A percentile compares a stretch with the other conserved stretches of the same genome.
Evolutionary conservation across 2,888 invertebrate species (phyloP).

Genomic region (Sesia bembeciformis): DNA sequence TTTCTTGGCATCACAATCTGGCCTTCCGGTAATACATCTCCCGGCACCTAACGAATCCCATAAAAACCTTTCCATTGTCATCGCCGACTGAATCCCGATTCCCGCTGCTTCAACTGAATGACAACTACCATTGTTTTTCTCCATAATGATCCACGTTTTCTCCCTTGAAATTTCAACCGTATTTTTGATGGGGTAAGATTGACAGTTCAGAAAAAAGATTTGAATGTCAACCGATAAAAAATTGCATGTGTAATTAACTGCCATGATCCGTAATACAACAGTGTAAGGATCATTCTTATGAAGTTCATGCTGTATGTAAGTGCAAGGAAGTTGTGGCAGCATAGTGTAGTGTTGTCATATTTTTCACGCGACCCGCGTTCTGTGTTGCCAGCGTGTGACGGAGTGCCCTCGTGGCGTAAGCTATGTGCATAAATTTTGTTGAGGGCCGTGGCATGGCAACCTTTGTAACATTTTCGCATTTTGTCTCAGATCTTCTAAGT

Average conservation of each 20-base stretch:
- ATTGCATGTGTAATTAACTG: too few relatives aligned
- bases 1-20: not conserved
- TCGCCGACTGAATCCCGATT: not conserved
- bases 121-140: conserved; percentile 5
- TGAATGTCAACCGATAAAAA: too few relatives aligned
- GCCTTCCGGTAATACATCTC: not conserved
- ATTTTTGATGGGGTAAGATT: not conserved
- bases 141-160: not conserved
- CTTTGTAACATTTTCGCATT: conserved; percentile 7
- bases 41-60: not conserved
- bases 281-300: too few relatives aligned
- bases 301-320: too few relatives aligned
- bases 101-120: conserved; percentile 1
- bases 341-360: conserved; percentile 19
- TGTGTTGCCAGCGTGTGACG: conserved; percentile 33
- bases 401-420: conserved; percentile 43
- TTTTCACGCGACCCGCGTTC: conserved; percentile 19
- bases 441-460: conserved; percentile 41
- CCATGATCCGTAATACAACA: too few relatives aligned
- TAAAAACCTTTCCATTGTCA: conserved; percentile 6
- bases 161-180: not conserved
- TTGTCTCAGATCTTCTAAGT: not conserved
- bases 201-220: not conserved
- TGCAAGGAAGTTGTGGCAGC: not conserved
- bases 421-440: conserved; percentile 64